These are phyloP conservation scores for Poicephalus gulielmi DNA, from an alignment of 2,113 vertebrate genomes.

Conservation along the genomic window DNA sequence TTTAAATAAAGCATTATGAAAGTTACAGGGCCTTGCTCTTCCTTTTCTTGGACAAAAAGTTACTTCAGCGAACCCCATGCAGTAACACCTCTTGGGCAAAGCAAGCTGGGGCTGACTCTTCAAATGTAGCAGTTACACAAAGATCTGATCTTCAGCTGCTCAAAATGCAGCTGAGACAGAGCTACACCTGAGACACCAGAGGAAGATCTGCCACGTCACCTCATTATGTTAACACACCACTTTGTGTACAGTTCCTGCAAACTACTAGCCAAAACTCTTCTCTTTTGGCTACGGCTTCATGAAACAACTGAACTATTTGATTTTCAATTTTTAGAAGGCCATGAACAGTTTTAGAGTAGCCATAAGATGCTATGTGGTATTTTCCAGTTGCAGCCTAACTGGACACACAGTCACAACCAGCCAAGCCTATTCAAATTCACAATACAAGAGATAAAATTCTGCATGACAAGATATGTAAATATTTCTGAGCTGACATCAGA, in stretches of 20 bases:
- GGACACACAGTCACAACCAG: background rate
- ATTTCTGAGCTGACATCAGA: background rate
- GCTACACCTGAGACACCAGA: background rate
- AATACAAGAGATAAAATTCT: background rate
- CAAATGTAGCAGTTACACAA: background rate
- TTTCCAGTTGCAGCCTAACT: background rate
- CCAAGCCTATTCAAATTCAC: background rate
- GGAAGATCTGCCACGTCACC: background rate
- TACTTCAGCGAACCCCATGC: background rate
- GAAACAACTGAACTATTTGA: background rate
- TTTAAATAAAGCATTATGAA: background rate
- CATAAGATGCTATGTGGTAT: background rate
- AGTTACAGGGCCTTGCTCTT: accelerated
- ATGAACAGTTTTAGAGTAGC: background rate
- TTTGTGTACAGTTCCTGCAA: background rate
- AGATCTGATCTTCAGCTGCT: background rate
- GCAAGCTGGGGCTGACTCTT: background rate
- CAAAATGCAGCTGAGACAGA: background rate
- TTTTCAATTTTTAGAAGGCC: background rate
- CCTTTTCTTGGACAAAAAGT: background rate
- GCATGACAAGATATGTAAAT: background rate
- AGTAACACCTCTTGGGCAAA: background rate
- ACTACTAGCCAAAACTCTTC: background rate
- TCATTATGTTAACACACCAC: background rate
- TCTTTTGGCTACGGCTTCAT: background rate